Evolutionary conservation across 2,113 vertebrate species (phyloP).

Genomic region (Kryptolebias marmoratus): DNA sequence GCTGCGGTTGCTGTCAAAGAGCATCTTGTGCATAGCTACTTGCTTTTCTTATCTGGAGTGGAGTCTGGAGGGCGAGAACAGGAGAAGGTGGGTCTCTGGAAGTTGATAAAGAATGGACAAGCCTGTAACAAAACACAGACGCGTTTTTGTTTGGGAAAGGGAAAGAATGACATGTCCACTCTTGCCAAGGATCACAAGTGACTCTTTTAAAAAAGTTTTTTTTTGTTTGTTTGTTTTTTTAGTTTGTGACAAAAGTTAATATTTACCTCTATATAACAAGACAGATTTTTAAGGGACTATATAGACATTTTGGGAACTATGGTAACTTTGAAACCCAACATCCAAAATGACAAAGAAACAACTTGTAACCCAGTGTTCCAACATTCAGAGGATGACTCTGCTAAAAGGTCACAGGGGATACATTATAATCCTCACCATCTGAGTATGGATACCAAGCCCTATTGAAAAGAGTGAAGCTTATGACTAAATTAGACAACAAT

Average conservation of each 20-base stretch:
- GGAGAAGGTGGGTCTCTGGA: slow-evolving; percentile 36
- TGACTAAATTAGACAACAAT: no score
- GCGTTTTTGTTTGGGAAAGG: slow-evolving; percentile 38
- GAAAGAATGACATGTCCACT: slow-evolving; percentile 48
- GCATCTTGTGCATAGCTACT: slow-evolving; percentile 42
- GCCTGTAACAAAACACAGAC: slow-evolving; percentile 47
- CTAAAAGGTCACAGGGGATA: no score
- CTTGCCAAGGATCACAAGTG: slow-evolving; percentile 37
- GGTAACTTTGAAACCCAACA: background rate
- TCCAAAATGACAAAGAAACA: no score
- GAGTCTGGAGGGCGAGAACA: slow-evolving; percentile 8
- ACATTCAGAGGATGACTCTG: no score
- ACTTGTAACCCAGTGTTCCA: no score
- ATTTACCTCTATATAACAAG: background rate
- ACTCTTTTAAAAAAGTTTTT: slow-evolving; percentile 10
- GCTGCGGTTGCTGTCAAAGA: slow-evolving; percentile 65
- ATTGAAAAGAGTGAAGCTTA: no score
- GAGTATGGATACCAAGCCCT: no score
- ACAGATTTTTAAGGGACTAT: background rate
- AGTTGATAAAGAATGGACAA: slow-evolving; percentile 51
- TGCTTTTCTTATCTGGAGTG: slow-evolving; percentile 26
- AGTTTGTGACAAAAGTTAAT: background rate
- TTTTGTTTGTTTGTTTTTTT: background rate
- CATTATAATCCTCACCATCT: no score
- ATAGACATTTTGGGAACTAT: background rate